Evolutionary conservation across 1,140 invertebrate species (phyloP), one percentile per base, ranked within the genome.

Genomic region (Tetragnatha versicolor): DNA sequence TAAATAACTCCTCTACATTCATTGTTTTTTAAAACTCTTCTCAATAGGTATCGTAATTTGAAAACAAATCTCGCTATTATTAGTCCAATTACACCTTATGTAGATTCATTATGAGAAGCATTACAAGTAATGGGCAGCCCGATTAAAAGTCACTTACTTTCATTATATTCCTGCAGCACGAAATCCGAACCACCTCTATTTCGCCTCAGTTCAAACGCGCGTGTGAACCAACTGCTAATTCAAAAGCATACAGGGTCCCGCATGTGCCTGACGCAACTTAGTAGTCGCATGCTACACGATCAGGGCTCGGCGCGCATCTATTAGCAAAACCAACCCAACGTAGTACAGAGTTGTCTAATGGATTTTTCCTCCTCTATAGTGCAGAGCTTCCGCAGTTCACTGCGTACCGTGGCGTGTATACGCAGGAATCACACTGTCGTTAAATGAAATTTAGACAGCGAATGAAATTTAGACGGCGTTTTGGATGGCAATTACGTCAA

Each of bases 281-380:
- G 42, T 45, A 42, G 51, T 20, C 69, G 66, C 31, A 31, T 69
- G 37, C 42, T 72, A 37, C 51, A 10, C 51, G 35, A 75, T 61
- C 58, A 47, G 70, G 70, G 70, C 37, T 47, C 42, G 35, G 17
- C 70, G 39, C 42, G 58, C 58, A 61, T 75, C 70, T 75, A 75
- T 75, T 75, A 73, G 53, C 35, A 61, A 72, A 70, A 72, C 66
- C 45, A 69, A 69, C 42, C 69, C 45, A 72, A 58, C 37, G 47
- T 4, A 42, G 22, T 25, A 22, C 27, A 6, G 70, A 27, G 58
- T 33, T 29, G 45, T 27, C 6, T 10, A 45, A 7, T 42, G 20
- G 27, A 29, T 73, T 73, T 60, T 72, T 72, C 33, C 35, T 37
- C 27, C 51, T 51, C 33, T 53, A 10, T 53, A 22, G 10, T 53